Conservation (phyloP, 2,888 invertebrate species). For the Spodoptera exigua region DNA sequence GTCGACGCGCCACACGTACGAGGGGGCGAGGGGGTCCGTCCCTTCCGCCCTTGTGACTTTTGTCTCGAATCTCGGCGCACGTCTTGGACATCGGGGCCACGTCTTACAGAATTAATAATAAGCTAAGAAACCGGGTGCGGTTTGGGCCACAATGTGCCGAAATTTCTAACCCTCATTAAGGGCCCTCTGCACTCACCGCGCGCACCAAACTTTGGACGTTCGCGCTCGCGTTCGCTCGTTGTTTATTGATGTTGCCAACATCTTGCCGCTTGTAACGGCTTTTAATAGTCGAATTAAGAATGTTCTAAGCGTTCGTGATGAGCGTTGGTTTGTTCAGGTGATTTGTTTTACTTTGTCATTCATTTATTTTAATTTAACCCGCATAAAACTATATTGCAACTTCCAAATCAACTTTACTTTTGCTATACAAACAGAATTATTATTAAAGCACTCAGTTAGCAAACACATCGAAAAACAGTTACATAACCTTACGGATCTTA, state of each 20-base stretch:
- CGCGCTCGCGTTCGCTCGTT: constrained; percentile 82
- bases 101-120: constrained; percentile 90
- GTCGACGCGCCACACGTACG: constrained; percentile 82
- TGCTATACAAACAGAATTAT: too few relatives aligned
- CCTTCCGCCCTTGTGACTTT: constrained; percentile 88
- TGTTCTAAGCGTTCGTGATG: constrained; percentile 74
- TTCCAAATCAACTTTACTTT: too few relatives aligned
- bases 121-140: constrained; percentile 88
- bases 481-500: constrained; percentile 25
- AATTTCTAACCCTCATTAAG: constrained; percentile 89
- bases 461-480: constrained; percentile 35
- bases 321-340: constrained; percentile 59
- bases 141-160: constrained; percentile 87
- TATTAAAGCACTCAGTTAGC: not conserved
- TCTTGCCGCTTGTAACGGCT: constrained; percentile 82
- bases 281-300: constrained; percentile 86
- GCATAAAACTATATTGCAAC: too few relatives aligned
- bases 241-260: constrained; percentile 86
- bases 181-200: constrained; percentile 87
- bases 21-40: constrained; percentile 65
- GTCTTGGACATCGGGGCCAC: constrained; percentile 90
- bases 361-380: constrained; percentile 31
- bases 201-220: constrained; percentile 83
- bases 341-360: constrained; percentile 66
- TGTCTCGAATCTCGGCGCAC: constrained; percentile 89